phyloP scores from a whole-genome alignment of 2,797 vertebrate genomes.

The Todus mexicanus region DNA sequence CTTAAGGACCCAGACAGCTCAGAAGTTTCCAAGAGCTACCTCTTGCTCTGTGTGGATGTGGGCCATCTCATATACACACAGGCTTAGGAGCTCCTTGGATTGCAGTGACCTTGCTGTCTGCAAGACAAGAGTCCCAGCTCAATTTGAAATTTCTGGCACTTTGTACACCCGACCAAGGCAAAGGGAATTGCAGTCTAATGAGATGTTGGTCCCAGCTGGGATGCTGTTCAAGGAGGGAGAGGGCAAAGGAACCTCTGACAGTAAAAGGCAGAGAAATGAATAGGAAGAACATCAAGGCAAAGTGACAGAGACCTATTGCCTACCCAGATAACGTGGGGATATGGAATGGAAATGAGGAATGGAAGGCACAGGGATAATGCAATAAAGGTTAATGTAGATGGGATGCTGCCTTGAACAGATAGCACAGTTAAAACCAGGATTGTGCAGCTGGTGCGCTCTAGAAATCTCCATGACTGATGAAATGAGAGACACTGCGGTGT shows the following conservation, averaged over 20 bases:
- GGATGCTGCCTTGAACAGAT: not conserved
- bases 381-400: not conserved
- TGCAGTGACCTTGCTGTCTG: slow-evolving; percentile 1
- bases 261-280: slow-evolving; percentile 31
- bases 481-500: not conserved
- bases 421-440: not conserved
- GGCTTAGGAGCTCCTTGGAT: not conserved
- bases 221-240: slow-evolving; percentile 14
- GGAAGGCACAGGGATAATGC: not conserved
- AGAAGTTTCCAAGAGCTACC: not conserved
- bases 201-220: not conserved
- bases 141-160: slow-evolving; percentile 28
- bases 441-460: not conserved
- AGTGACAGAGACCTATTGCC: not conserved
- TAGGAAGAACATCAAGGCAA: not conserved
- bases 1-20: not conserved
- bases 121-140: slow-evolving; percentile 7
- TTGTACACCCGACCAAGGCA: not conserved
- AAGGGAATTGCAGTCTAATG: slow-evolving; percentile 23
- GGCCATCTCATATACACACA: accelerated
- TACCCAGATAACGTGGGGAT: not conserved
- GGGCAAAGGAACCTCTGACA: slow-evolving; percentile 23
- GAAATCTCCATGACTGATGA: not conserved
- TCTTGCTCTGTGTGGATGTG: not conserved
- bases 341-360: slow-evolving; percentile 34